Base-by-base conservation (phyloP, 2,888 invertebrate genomes). In the Exocentrus adspersus region DNA sequence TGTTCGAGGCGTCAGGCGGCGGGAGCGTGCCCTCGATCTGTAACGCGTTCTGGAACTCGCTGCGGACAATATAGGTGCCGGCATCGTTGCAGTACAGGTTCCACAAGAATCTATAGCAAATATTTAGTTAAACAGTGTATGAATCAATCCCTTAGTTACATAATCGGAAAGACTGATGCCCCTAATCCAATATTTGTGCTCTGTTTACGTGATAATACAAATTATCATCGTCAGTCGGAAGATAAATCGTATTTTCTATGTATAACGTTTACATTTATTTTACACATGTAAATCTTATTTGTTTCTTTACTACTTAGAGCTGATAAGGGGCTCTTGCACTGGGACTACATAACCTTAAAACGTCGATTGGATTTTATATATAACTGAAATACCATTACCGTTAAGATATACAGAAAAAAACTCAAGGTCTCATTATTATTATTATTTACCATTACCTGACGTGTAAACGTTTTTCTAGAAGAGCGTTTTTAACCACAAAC, bases 31-130 rank as follows among this genome's bases (percentile, higher is more conserved):
- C 81, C 61, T 89, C 89, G 60, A 87, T 79, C 71, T 88, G 88
- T 6, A 90, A 81, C 1, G 87, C 86, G 41, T 86, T 85, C 12
- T 89, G 87, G 78, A 94, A 92, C 69, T 94, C 94, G 54, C 87
- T 86, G 77, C 91, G 90, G 69, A 88, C 85, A 42, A 94, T 90
- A 76, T 90, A 88, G 4, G 89, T 88, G 68, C 89, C 90, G 67
- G 89, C 87, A 79, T 94, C 94, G 79, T 93, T 94, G 66, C 92
- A 90, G 81, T 94, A 95, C 59, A 95, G 85, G 14, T 92, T 91
- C 90, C 94, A 95, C 28, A 95, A 86, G 82, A 95, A 94, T 86
- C 90, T 86, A 83, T 76, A 82, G 69, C 66, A 52, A 6, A 14
- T 37, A n/a, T 37, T 24, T 24, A 3, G 7, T 24, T 2, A 10